These are phyloP conservation scores for Phasianus colchicus DNA, from an alignment of 2,113 vertebrate genomes.

Conservation along the genomic window DNA sequence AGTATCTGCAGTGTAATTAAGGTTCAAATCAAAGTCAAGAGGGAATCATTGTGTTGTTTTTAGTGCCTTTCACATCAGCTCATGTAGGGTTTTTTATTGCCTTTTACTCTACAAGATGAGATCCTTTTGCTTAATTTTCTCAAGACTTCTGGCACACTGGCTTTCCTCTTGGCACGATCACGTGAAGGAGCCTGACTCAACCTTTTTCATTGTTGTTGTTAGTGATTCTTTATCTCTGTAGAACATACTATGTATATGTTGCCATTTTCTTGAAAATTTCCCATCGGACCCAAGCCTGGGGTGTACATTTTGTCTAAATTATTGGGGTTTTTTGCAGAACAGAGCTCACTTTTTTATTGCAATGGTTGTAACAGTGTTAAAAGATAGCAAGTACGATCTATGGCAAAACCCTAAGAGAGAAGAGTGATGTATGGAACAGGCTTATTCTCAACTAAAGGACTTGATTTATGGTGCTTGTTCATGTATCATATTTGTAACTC, in stretches of 20 bases:
- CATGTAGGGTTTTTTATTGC: not conserved
- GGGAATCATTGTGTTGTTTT: not conserved
- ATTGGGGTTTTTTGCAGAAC: not conserved
- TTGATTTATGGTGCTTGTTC: not conserved
- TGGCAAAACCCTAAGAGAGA: not conserved
- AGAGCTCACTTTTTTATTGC: not conserved
- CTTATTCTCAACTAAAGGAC: not conserved
- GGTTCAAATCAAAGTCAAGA: not conserved
- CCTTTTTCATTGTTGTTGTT: slow-evolving; percentile 24
- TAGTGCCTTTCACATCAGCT: not conserved
- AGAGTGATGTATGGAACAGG: not conserved
- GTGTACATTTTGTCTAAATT: not conserved
- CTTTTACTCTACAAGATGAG: not conserved
- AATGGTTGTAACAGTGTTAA: not conserved
- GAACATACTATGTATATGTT: slow-evolving; percentile 15
- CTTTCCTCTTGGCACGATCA: not conserved
- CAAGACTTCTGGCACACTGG: not conserved
- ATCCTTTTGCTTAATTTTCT: not conserved
- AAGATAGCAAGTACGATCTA: not conserved
- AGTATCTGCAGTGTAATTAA: not conserved
- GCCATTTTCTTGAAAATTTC: slow-evolving; percentile 28
- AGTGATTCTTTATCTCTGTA: slow-evolving; percentile 37
- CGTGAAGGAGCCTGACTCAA: not conserved
- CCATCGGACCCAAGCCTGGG: not conserved
- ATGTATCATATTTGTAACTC: not conserved